Evolutionary conservation across 2,113 vertebrate genomes (phyloP), one percentile per base, ranked within the genome.

Genomic region (Peromyscus polionotus): DNA sequence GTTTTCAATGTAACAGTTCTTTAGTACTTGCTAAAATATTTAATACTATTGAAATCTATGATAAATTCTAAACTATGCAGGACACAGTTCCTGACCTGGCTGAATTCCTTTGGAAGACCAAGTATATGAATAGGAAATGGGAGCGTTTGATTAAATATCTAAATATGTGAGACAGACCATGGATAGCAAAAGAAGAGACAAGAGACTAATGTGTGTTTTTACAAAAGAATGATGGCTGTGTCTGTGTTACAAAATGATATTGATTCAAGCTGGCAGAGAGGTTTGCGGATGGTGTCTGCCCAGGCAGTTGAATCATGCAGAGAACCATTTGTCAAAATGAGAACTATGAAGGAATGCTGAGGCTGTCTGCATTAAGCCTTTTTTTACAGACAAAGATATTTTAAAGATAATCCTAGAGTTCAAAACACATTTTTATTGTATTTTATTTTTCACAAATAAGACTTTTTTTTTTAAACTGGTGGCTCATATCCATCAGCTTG

Each of bases 251-350:
- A 81, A 11, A 9, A 80, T 94, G 97, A 90, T 59, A 88, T 91
- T 85, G 97, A 95, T 96, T 97, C 88, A 89, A 83, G 70, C 83
- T 88, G 90, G 89, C 94, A 97, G 59, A 36, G 89, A 97, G 95
- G 76, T 75, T 86, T 14, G 10, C 36, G 48, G 70, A 93, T 61
- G 0, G 96, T 77, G 88, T n/a, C 70, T 94, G 86, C 79, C 94
- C 81, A 84, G 97, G 68, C 93, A 85, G 86, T 28, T 96, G 91
- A 68, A 94, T 79, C 0, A 31, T 42, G 7, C 80, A 59, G 42
- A 76, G 97, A 97, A 79, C 83, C 91, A 92, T 95, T 97, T 95
- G 97, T 95, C 92, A 93, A 94, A 97, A 90, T 7, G 11, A 39
- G 45, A 95, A 68, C 45, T 39, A 67, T 26, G 61, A 95, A 97